Conservation (phyloP, 2,113 vertebrate genomes). For the Aspiorhynchus laticeps region DNA sequence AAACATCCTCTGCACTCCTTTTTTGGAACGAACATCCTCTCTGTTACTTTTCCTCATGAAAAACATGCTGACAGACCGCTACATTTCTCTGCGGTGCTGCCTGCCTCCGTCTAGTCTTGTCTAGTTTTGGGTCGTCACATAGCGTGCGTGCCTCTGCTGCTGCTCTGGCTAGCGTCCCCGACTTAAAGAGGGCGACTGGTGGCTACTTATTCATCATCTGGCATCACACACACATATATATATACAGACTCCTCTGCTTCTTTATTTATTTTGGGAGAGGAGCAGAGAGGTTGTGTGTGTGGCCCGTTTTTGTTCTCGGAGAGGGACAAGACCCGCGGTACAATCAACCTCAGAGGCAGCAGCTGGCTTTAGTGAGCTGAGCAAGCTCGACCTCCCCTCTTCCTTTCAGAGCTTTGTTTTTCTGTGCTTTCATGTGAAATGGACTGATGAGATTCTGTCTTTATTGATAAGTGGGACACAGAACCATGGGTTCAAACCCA, state of each 20-base stretch:
- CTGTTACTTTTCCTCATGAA: conserved; percentile 39
- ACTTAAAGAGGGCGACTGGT: conserved; percentile 40
- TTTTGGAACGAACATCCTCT: not conserved
- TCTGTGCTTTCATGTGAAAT: conserved; percentile 52
- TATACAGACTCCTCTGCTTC: conserved; percentile 43
- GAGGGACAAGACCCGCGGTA: conserved; percentile 57
- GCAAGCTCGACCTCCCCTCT: conserved; percentile 40
- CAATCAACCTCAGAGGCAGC: conserved; percentile 60
- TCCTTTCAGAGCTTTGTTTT: conserved; percentile 54
- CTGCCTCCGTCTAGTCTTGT: conserved; percentile 38
- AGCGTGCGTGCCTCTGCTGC: conserved; percentile 60
- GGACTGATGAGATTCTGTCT: conserved; percentile 51
- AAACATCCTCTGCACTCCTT: not conserved
- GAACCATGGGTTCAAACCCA: not conserved
- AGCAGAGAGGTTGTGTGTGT: conserved; percentile 53
- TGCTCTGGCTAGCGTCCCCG: conserved; percentile 57
- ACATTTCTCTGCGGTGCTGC: conserved; percentile 22
- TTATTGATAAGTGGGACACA: conserved; percentile 48
- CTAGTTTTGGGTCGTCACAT: conserved; percentile 51
- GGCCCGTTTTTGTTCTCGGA: conserved; percentile 54
- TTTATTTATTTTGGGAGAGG: conserved; percentile 53
- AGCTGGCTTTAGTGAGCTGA: conserved; percentile 52
- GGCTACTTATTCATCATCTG: conserved; percentile 65
- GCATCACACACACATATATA: conserved; percentile 45
- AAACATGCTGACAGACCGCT: conserved; percentile 42